Evolutionary conservation across 2,113 vertebrate species (phyloP), one percentile per base, ranked within the genome.

Genomic region (Blennius ocellaris): DNA sequence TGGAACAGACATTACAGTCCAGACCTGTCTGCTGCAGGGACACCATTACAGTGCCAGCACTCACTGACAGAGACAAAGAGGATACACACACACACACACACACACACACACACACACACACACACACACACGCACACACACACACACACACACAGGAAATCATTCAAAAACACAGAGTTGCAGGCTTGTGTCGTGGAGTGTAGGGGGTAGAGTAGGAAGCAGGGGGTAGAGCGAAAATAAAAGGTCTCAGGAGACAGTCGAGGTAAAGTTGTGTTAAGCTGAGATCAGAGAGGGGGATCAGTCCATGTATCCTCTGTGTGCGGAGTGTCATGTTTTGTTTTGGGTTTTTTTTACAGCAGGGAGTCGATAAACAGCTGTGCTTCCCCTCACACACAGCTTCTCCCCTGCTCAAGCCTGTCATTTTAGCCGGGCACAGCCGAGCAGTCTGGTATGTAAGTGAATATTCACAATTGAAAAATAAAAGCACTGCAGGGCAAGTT

Each of bases 201-300:
- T 4, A 30, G 21, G 21, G 21, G 21, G 21, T 30, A 30, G 21
- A 30, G 21, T 30, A 50, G 56, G 8, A 47, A 0, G 39, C 1
- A 6, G 15, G 5, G n/a, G 41, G 16, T 16, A 12, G 37, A 38
- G 36, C 75, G 39, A 73, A 45, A 68, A 70, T 56, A n/a, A 51
- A 72, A 11, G 21, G 60, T 81, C 73, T 72, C 73, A 55, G n/a
- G 81, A 77, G 83, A 80, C 53, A 52, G 36, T 17, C 47, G 9
- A 49, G 56, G 68, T 70, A 62, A 91, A 83, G 75, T 81, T 80
- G 82, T 82, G 69, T 81, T 84, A 86, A 90, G 75, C 76, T 83
- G 47, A 73, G 82, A 88, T 90, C 77, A 87, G 76, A 88, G 74
- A 74, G 15, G 38, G 50, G 77, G 69, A 87, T 91, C 76, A 76